A percentile compares a stretch with the other conserved stretches of the same genome.
These are phyloP conservation scores for Strigamia maritima DNA, from an alignment of 2,888 invertebrate genomes.

Conservation along the genomic window DNA sequence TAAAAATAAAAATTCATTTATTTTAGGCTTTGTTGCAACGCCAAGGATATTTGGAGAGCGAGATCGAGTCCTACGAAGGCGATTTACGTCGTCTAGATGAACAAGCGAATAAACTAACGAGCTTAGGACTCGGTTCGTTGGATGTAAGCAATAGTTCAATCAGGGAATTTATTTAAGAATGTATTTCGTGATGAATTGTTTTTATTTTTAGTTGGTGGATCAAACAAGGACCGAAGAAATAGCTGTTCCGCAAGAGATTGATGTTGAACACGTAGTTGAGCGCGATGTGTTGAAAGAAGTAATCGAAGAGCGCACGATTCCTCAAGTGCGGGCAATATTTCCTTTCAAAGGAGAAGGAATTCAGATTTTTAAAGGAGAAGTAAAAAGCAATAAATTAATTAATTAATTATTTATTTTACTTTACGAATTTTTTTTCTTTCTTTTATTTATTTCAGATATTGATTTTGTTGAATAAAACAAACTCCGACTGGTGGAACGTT, in stretches of 20 bases:
- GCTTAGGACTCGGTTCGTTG: constrained; percentile 69
- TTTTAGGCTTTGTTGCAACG: constrained; percentile 69
- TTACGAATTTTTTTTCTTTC: too few species aligned
- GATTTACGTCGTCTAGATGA: constrained; percentile 78
- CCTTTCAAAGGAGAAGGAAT: constrained; percentile 90
- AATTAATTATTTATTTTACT: too few species aligned
- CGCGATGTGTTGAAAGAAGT: constrained; percentile 79
- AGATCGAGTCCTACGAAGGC: constrained; percentile 79
- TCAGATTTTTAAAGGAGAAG: constrained; percentile 84
- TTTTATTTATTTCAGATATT: not conserved
- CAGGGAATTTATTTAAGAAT: too few species aligned
- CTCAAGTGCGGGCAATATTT: constrained; percentile 76
- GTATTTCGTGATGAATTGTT: too few species aligned
- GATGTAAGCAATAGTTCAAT: constrained; percentile 53
- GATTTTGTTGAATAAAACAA: constrained; percentile 75
- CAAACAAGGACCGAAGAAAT: constrained; percentile 55
- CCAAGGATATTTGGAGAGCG: constrained; percentile 81
- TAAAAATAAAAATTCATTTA: too few species aligned
- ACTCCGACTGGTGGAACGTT: constrained; percentile 99
- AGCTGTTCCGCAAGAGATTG: constrained; percentile 82
- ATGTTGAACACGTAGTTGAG: constrained; percentile 87
- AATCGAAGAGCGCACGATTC: constrained; percentile 78
- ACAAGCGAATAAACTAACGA: constrained; percentile 72
- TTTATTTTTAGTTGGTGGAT: constrained; percentile 47
- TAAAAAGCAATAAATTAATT: too few species aligned